Conservation (phyloP, 1,140 invertebrate species). For the Palaemon carinicauda region DNA sequence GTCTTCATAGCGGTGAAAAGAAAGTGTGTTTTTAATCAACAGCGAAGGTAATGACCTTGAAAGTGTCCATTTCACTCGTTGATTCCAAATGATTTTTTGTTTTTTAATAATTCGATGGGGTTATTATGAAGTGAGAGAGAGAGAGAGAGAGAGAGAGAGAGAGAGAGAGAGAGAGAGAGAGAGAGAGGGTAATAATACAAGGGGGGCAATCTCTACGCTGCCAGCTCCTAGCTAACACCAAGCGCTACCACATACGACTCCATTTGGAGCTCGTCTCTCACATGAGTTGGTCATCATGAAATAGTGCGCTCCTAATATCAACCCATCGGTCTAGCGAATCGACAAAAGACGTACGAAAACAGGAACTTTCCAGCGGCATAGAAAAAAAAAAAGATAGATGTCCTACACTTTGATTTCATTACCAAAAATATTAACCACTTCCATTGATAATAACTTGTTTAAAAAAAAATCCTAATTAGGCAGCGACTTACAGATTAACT, state of each 20-base stretch:
- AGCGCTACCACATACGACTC: slow-evolving; percentile 49
- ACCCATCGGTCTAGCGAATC: no score
- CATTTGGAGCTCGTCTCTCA: slow-evolving; percentile 39
- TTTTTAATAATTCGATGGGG: not conserved
- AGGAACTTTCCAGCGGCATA: not conserved
- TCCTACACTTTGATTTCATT: not conserved
- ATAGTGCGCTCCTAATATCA: slow-evolving; percentile 22
- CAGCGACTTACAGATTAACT: slow-evolving; percentile 24
- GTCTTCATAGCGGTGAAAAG: not conserved
- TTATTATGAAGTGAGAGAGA: slow-evolving; percentile 25
- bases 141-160: no score
- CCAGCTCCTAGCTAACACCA: slow-evolving; percentile 52
- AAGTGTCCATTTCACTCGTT: not conserved
- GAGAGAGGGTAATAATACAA: slow-evolving; percentile 17
- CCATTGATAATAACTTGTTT: slow-evolving; percentile 1
- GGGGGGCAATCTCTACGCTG: slow-evolving; percentile 45
- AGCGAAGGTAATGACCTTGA: no score
- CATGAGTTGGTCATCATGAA: slow-evolving; percentile 28
- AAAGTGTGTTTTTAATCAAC: no score
- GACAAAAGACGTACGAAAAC: no score
- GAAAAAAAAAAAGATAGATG: not conserved
- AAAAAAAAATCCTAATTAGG: slow-evolving; percentile 32
- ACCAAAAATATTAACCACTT: not conserved
- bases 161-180: no score
- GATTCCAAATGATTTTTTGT: not conserved